Base-by-base conservation (phyloP, 2,888 invertebrate species). In the Liopterus haemorrhoidalis region DNA sequence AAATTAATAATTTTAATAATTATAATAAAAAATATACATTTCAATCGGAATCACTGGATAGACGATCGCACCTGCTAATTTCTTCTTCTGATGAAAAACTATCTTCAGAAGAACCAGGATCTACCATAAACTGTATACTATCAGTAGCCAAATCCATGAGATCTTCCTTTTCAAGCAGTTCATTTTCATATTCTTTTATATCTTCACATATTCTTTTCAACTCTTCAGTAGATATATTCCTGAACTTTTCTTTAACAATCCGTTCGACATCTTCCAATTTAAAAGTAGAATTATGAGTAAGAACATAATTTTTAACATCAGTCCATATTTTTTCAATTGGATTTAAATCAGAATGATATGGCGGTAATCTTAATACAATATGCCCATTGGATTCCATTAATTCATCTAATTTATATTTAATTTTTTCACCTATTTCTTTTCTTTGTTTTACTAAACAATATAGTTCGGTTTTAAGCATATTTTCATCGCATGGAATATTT, bases 261-360 rank as follows among this genome's bases (percentile, higher is more conserved):
- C 5, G 9, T 25, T 43, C 8, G 5, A 38, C 43, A 36, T 43
- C 44, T 21, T 37, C 11, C n/a, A 42, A 18, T 35, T 35, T 35
- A 15, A 42, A 42, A 2, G 35, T 42, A 4, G 12, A 18, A 21
- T 48, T 48, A 27, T 18, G 32, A 3, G 35, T 12, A 4, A 35
- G 45, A 2, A 45, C 45, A 20, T 12, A 27, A 25, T 49, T 36
- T 27, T 49, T 49, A 16, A 42, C 27, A 18, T 8, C n/a, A 12
- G 42, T 46, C 49, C 46, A 49, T 9, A 47, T 54, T 48, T 49
- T 48, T 49, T 57, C 55, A 11, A 56, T 57, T 5, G 51, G 56
- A 42, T 56, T 57, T n/a, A 52, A 49, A 22, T 57, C 56, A 5
- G 50, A 53, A 27, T 57, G 56, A 25, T 54, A 55, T 5, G 59